Percentiles rank a stretch among this genome's conserved stretches.
Conservation (phyloP, 2,797 vertebrate species). For the Schizopygopsis pylzovi region DNA sequence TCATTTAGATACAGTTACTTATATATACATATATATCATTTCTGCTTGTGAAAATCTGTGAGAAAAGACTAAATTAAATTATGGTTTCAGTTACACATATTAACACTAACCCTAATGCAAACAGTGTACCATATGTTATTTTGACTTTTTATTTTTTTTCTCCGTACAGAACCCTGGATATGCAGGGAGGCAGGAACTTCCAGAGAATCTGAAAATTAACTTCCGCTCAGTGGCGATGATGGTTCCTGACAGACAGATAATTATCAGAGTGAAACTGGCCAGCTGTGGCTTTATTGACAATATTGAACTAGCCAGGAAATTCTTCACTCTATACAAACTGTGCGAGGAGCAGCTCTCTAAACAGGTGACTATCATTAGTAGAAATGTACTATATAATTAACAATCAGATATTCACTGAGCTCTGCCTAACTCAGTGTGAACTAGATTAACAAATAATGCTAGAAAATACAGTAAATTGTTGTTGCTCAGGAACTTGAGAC, state of each 20-base stretch:
- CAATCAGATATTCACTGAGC: not conserved
- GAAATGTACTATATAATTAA: not conserved
- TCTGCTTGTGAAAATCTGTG: not conserved
- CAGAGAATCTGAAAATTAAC: slow-evolving; percentile 97
- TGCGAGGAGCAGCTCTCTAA: slow-evolving; percentile 99
- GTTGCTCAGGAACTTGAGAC: not conserved
- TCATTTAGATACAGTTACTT: not conserved
- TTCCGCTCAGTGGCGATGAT: slow-evolving; percentile 98
- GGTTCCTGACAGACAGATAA: slow-evolving; percentile 97
- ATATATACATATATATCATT: not conserved
- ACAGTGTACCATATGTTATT: not conserved
- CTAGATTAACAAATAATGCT: not conserved
- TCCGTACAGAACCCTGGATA: slow-evolving; percentile 92
- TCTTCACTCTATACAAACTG: slow-evolving; percentile 93
- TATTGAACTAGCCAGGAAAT: slow-evolving; percentile 91
- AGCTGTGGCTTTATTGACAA: slow-evolving; percentile 96
- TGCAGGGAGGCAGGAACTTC: slow-evolving; percentile 93
- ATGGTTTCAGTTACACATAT: not conserved
- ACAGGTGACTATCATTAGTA: slow-evolving; percentile 80
- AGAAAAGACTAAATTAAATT: not conserved
- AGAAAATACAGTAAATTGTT: not conserved
- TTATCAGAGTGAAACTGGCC: slow-evolving; percentile 95
- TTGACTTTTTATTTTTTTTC: not conserved
- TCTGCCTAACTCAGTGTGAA: not conserved
- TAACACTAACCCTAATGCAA: not conserved